Conservation (phyloP, 2,797 vertebrate species). For the Aselliscus stoliczkanus region DNA sequence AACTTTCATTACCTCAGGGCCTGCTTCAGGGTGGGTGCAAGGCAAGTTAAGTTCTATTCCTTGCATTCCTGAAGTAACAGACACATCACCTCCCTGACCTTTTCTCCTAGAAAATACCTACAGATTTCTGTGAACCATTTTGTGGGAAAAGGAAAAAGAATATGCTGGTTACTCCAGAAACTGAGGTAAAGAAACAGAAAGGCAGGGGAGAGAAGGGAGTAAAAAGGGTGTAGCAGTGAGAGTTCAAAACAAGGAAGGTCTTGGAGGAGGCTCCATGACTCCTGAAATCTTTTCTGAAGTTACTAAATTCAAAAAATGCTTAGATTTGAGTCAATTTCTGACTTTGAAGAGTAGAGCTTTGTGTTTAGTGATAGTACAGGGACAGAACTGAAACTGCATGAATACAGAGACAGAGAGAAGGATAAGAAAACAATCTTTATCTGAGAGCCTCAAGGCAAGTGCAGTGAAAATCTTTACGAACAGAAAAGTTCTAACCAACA, state of each 20-base stretch:
- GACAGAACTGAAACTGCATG: not conserved
- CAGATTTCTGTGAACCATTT: not conserved
- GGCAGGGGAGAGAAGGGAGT: too few relatives aligned
- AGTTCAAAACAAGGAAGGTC: not conserved
- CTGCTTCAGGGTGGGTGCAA: not conserved
- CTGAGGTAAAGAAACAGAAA: not conserved
- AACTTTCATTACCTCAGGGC: not conserved
- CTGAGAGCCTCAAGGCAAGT: not conserved
- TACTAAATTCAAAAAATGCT: not conserved
- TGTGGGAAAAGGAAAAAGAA: not conserved
- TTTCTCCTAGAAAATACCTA: not conserved
- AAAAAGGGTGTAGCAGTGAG: accelerated
- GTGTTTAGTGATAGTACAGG: not conserved
- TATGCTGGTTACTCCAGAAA: not conserved
- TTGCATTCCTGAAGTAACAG: not conserved
- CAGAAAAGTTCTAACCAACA: not conserved
- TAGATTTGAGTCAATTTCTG: not conserved
- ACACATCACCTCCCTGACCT: not conserved
- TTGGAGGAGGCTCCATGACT: too few relatives aligned
- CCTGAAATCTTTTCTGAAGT: not conserved
- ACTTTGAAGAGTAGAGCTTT: not conserved
- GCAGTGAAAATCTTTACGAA: not conserved
- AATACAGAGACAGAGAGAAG: not conserved
- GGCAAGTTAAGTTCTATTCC: not conserved
- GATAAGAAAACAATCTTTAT: not conserved